Evolutionary conservation across 2,888 invertebrate species (phyloP).

Genomic region (Eumerus sabulonum): DNA sequence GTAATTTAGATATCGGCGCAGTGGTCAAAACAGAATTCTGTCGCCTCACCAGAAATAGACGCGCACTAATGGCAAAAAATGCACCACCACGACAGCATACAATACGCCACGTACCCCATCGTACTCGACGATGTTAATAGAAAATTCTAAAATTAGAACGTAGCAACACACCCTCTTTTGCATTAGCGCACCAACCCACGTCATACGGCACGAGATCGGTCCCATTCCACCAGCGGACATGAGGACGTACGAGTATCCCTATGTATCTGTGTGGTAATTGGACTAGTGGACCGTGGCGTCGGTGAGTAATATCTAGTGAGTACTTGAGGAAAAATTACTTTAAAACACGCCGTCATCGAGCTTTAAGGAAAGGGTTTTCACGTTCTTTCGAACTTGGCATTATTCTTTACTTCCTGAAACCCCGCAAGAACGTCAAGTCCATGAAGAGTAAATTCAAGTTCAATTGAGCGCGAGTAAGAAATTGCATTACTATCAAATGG

Average conservation of each 20-base stretch:
- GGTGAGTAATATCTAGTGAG: slow-evolving; percentile 10
- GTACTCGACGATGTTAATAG: slow-evolving; percentile 38
- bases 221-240: neutral
- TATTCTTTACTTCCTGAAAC: too few species aligned
- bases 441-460: too few species aligned
- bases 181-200: slow-evolving; percentile 24
- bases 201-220: slow-evolving; percentile 40
- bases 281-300: slow-evolving; percentile 40
- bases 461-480: neutral
- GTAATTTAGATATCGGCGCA: slow-evolving; percentile 25
- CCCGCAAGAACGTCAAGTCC: too few species aligned
- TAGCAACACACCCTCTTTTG: slow-evolving; percentile 60
- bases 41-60: slow-evolving; percentile 57
- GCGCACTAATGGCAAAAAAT: slow-evolving; percentile 4
- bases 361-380: slow-evolving; percentile 35
- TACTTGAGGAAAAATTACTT: slow-evolving; percentile 17
- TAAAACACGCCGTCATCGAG: neutral
- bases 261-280: neutral
- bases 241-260: neutral
- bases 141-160: slow-evolving; percentile 47
- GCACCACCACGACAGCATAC: slow-evolving; percentile 25
- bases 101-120: neutral
- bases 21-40: slow-evolving; percentile 60
- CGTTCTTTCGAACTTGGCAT: slow-evolving; percentile 5
- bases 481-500: slow-evolving; percentile 3